Conservation (phyloP, 2,888 invertebrate species). For the Heliconius ethilla region DNA sequence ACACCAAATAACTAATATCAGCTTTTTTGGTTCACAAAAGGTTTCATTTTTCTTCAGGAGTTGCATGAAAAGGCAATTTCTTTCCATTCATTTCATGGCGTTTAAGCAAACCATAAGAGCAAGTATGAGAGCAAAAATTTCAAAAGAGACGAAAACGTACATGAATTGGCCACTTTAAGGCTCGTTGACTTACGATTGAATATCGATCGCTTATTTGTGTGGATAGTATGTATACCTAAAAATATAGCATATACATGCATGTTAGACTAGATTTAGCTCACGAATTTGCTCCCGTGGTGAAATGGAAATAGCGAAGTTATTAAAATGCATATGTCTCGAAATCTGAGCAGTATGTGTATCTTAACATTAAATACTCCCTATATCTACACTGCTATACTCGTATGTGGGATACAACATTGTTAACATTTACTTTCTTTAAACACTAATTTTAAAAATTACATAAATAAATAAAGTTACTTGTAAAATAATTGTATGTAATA, state of each 20-base stretch:
- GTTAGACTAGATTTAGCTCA: not conserved
- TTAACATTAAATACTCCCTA: not conserved
- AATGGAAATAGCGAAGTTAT: not conserved
- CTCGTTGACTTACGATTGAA: constrained; percentile 7
- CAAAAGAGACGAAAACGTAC: constrained; percentile 32
- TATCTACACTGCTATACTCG: no score
- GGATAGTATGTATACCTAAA: not conserved
- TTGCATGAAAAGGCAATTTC: constrained; percentile 31
- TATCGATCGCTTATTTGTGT: not conserved
- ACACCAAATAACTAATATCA: constrained; percentile 25
- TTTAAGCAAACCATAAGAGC: constrained; percentile 28
- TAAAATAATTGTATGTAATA: not conserved
- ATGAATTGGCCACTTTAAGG: constrained; percentile 10
- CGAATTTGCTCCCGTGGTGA: not conserved
- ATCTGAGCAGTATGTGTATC: not conserved
- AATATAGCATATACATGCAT: not conserved
- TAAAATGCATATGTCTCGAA: no score
- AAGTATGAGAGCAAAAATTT: constrained; percentile 20
- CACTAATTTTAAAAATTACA: not conserved
- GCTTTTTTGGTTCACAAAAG: constrained; percentile 30
- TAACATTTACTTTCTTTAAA: not conserved
- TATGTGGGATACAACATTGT: no score
- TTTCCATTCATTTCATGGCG: constrained; percentile 25
- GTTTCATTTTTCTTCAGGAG: constrained; percentile 29
- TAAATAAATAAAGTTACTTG: not conserved